phyloP scores from a whole-genome alignment of 2,888 invertebrate species.

The Aromia moschata region DNA sequence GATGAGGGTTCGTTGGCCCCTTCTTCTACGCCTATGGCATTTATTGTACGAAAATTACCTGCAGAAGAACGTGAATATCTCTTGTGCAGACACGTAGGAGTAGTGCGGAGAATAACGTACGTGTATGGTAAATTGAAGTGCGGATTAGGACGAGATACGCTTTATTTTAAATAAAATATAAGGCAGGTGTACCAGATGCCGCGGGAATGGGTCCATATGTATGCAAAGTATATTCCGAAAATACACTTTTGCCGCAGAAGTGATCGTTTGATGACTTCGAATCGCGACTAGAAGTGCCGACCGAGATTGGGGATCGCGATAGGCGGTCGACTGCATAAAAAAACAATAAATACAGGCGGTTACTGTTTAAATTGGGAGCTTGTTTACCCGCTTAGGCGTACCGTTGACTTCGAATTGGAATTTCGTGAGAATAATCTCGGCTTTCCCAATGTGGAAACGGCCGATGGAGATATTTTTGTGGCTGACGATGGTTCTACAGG shows the following conservation, averaged over 20 bases:
- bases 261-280: neutral
- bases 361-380: neutral
- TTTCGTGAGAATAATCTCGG: no score
- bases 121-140: conserved; percentile 20
- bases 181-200: conserved; percentile 12
- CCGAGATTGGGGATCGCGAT: neutral
- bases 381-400: no score
- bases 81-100: conserved; percentile 14
- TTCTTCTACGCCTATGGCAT: no score
- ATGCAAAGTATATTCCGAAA: conserved; percentile 9
- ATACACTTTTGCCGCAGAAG: neutral
- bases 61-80: conserved; percentile 30
- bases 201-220: conserved; percentile 13
- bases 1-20: no score
- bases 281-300: neutral
- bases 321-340: neutral
- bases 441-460: no score
- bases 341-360: neutral
- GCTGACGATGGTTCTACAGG: no score
- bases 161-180: conserved; percentile 23
- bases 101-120: conserved; percentile 19
- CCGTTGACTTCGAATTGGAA: no score
- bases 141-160: conserved; percentile 13
- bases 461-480: no score
- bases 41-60: conserved; percentile 23